A percentile compares a stretch with the other conserved stretches of the same genome.
These are phyloP conservation scores for Glaucopsyche alexis DNA, from an alignment of 2,888 invertebrate species.

Conservation along the genomic window DNA sequence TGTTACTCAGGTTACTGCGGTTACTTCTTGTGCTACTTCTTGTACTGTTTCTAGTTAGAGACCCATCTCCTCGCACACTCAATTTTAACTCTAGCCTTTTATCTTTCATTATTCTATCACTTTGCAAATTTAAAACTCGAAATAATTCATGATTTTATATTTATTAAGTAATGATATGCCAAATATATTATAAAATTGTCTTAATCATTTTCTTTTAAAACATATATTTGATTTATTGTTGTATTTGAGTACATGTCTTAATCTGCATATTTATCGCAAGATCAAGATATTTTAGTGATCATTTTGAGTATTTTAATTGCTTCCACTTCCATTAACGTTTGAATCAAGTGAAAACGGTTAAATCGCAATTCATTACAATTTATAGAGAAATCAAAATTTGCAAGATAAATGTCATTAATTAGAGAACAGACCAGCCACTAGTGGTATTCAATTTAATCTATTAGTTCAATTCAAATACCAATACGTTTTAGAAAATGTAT, in stretches of 20 bases:
- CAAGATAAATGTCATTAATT: constrained; percentile 14
- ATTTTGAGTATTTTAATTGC: constrained; percentile 15
- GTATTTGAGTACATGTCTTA: background rate
- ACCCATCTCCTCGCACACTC: constrained; percentile 73
- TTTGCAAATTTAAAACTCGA: constrained; percentile 38
- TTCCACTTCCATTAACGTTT: constrained; percentile 21
- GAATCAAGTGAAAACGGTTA: constrained; percentile 20
- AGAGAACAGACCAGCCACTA: constrained; percentile 1
- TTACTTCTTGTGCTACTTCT: constrained; percentile 69
- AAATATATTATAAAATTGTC: too few relatives aligned
- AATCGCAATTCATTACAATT: constrained; percentile 6
- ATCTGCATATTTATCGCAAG: constrained; percentile 4
- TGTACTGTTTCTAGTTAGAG: constrained; percentile 62
- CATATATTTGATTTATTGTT: background rate
- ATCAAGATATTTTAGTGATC: background rate
- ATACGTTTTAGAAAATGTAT: constrained; percentile 9
- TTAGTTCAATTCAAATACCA: constrained; percentile 2
- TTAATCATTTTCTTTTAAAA: background rate
- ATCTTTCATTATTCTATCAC: constrained; percentile 63
- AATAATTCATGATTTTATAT: background rate
- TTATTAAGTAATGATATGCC: too few relatives aligned
- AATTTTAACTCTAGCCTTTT: constrained; percentile 73
- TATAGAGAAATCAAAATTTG: constrained; percentile 18
- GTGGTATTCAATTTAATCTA: constrained; percentile 5
- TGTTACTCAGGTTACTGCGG: constrained; percentile 60